These are phyloP conservation scores for Bagarius yarrelli DNA, from an alignment of 2,113 vertebrate genomes.

Conservation along the genomic window DNA sequence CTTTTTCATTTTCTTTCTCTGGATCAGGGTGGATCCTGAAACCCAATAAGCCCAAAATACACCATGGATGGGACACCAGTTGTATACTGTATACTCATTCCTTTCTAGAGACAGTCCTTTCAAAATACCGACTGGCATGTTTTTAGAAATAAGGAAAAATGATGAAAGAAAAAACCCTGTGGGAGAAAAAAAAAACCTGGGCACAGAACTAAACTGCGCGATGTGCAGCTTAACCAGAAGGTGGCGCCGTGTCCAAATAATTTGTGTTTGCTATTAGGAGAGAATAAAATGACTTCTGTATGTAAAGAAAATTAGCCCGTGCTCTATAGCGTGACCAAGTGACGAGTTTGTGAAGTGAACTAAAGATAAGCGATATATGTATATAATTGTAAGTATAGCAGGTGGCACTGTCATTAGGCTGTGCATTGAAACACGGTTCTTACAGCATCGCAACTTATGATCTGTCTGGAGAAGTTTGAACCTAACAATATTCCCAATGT, in stretches of 20 bases:
- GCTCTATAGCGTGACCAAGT: background rate
- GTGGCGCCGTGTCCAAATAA: conserved; percentile 31
- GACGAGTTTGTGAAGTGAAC: background rate
- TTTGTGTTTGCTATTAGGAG: background rate
- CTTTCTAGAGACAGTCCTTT: no score
- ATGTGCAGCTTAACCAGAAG: conserved; percentile 25
- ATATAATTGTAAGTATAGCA: background rate
- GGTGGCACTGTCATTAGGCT: background rate
- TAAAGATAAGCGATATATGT: background rate
- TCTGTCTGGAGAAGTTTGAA: background rate
- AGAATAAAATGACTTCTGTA: background rate
- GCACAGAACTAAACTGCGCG: background rate
- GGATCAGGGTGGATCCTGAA: no score
- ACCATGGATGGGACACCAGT: background rate
- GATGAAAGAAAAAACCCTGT: no score
- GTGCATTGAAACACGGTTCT: background rate
- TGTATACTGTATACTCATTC: background rate
- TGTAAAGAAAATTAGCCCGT: background rate
- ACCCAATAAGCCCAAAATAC: no score
- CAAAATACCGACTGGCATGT: no score
- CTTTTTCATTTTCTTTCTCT: no score
- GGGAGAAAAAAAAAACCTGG: no score
- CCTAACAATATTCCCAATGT: background rate
- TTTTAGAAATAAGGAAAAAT: no score
- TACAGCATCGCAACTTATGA: background rate